Evolutionary conservation across 1,140 invertebrate genomes (phyloP), one percentile per base, ranked within the genome.

Genomic region (Meloidogyne chitwoodi): DNA sequence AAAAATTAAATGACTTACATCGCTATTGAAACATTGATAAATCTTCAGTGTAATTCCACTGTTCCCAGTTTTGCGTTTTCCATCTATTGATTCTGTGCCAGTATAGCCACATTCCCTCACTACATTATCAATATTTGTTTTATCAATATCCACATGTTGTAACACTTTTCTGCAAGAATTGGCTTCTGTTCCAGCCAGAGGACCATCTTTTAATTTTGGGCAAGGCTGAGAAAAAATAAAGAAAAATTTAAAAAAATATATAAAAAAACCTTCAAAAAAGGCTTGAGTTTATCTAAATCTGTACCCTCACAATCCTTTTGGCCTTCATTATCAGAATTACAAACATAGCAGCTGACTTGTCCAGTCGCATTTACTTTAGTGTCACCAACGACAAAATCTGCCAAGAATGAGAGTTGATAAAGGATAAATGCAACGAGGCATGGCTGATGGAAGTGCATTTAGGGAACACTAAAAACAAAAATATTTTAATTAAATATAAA

Each of bases 21-120:
- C 48, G 1, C 6, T n/a, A n/a, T 56, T 56, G 19, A 56, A n/a
- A 19, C 48, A 56, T 6, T 56, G 48, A 2, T 5, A 56, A 56
- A 56, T 56, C 48, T 56, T 56, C 48, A 56, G n/a, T n/a, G 19
- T 56, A 56, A 56, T 56, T n/a, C 79, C 79, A 29, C 84, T 81
- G 77, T 81, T 81, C 19, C 80, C 80, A 2, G 80, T 84, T 41
- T 82, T 48, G 19, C 77, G 81, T 63, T 78, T 82, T 31, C 80
- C 80, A 74, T 81, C 75, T 12, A 81, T 5, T 64, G 31, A 38
- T 31, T 80, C 80, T 4, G 83, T 70, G 19, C 79, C 79, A 61
- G 77, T 83, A 62, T 81, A 81, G 29, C 80, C 81, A 62, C 79
- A 79, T 65, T 78, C 77, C 19, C 76, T 38, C 24, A 79, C 77